These are phyloP conservation scores for Idaea aversata DNA, from an alignment of 2,888 invertebrate species.

Conservation along the genomic window DNA sequence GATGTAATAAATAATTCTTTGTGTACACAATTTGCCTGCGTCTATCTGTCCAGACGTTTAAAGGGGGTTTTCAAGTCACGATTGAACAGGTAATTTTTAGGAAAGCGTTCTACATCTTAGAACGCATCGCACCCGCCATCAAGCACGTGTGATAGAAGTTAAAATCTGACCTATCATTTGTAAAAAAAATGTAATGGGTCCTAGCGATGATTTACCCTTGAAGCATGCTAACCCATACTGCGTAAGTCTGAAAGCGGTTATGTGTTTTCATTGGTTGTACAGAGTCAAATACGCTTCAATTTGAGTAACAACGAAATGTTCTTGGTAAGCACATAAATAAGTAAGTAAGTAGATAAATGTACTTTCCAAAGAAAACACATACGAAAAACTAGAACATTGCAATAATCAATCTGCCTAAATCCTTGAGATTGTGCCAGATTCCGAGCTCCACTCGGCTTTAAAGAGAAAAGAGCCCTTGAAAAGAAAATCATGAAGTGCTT, in stretches of 20 bases:
- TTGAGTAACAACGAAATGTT: too few relatives aligned
- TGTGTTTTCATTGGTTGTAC: background rate
- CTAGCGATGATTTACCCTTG: background rate
- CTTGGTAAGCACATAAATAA: too few relatives aligned
- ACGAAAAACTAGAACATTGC: background rate
- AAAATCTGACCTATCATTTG: background rate
- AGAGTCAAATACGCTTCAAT: background rate
- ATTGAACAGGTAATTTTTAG: slow-evolving; percentile 14
- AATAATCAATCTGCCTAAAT: background rate
- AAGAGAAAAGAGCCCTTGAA: background rate
- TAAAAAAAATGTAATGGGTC: background rate
- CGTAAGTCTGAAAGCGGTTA: too few relatives aligned
- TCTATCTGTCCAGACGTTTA: too few relatives aligned
- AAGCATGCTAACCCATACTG: too few relatives aligned
- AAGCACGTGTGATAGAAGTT: background rate
- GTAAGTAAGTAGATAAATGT: too few relatives aligned
- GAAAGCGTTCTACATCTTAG: slow-evolving; percentile 18
- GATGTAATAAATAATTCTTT: background rate
- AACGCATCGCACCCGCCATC: slow-evolving; percentile 1
- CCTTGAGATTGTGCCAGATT: background rate
- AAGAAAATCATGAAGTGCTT: slow-evolving; percentile 1
- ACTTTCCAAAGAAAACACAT: background rate
- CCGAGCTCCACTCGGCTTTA: background rate
- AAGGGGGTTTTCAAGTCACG: too few relatives aligned
- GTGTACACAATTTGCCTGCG: too few relatives aligned